These are phyloP conservation scores for Tupaia chinensis DNA, from an alignment of 2,113 vertebrate genomes.

Conservation along the genomic window DNA sequence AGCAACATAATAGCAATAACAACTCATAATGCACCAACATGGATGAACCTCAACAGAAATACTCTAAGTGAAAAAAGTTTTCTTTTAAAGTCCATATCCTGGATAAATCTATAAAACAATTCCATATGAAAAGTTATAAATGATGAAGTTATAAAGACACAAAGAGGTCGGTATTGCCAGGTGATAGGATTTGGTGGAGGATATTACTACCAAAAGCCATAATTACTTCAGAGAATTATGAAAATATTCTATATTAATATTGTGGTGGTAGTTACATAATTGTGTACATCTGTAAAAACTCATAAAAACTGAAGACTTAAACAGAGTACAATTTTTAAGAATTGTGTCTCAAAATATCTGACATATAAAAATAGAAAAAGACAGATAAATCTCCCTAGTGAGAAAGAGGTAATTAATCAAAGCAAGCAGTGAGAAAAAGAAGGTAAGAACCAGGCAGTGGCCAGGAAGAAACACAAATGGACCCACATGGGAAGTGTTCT, in stretches of 20 bases:
- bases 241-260: not conserved
- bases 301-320: not conserved
- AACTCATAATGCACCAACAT: not conserved
- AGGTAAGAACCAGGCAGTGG: not conserved
- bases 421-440: not conserved
- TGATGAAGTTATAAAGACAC: not conserved
- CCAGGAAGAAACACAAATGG: too few relatives aligned
- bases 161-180: not conserved
- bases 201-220: not conserved
- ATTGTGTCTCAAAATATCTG: not conserved
- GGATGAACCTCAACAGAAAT: not conserved
- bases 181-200: rapidly evolving
- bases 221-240: not conserved
- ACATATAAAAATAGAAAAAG: not conserved
- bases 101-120: not conserved
- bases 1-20: not conserved
- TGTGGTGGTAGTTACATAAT: not conserved
- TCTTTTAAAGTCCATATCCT: not conserved
- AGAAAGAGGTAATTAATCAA: not conserved
- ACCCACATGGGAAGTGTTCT: too few relatives aligned
- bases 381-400: not conserved
- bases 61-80: not conserved
- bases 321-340: not conserved
- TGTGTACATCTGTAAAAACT: not conserved
- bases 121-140: not conserved